Base-by-base conservation (phyloP, 2,113 vertebrate genomes). In the Hemiscyllium ocellatum region DNA sequence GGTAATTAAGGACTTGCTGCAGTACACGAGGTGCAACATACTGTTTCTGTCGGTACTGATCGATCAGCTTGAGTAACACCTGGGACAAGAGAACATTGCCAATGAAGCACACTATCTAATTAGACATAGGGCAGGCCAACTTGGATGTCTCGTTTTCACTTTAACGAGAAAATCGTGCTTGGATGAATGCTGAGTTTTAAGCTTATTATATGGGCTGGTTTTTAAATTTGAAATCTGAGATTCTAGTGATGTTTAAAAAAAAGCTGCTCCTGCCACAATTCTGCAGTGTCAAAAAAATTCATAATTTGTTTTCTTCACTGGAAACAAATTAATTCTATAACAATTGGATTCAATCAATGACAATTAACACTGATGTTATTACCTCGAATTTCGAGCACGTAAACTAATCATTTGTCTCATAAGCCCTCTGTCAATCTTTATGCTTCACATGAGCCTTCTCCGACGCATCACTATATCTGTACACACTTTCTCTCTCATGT, bases 41-140 rank as follows among this genome's bases (percentile, higher is more conserved):
- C 91, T 98, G 98, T 96, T 98, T 98, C 97, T 98, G 98, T 26
- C 99, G 97, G 96, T 99, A 98, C 72, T 99, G 99, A 78, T 99
- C 98, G 96, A 99, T 97, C 96, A 99, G 98, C 97, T 99, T 99
- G 96, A 99, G 97, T 50, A 99, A 97, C 72, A 99, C 99, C 99
- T 99, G 95, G 5, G 33, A 95, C 69, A 50, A 68, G 3, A 91
- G 70, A 91, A 66, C 33, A 70, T 42, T 13, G 26, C 24, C 8
- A 85, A 29, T 61, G 37, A 95, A 83, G 17, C 8, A 96, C 24
- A 68, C n/a, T 17, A 37, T 19, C 56, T 33, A 66, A 91, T 56
- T 65, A 33, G 29, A 80, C 42, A 7, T 76, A 15, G 70, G 78
- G 52, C 68, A 47, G 3, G 68, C 24, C 8, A 95, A 61, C 15